Evolutionary conservation across 2,113 vertebrate genomes (phyloP).

Genomic region (Haliaeetus leucogaster): DNA sequence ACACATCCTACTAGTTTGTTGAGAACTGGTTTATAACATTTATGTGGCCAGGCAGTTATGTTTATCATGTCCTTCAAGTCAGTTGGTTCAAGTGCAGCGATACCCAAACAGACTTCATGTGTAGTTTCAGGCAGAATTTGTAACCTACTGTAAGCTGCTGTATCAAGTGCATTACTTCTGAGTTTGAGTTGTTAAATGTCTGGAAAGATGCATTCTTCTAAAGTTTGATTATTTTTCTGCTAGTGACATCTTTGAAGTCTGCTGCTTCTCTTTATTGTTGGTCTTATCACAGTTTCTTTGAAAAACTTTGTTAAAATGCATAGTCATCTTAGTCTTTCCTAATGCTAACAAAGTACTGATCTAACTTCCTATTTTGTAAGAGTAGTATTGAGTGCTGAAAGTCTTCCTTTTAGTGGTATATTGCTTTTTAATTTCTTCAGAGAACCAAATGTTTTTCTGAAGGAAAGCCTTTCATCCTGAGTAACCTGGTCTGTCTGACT

Average conservation of each 20-base stretch:
- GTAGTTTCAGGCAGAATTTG: not conserved
- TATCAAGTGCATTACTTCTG: not conserved
- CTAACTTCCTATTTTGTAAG: not conserved
- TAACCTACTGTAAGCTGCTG: not conserved
- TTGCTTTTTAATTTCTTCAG: not conserved
- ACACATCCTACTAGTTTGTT: not conserved
- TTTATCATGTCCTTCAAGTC: not conserved
- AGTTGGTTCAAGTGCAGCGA: not conserved
- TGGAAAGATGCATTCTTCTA: not conserved
- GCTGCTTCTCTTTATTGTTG: not conserved
- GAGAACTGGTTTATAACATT: not conserved
- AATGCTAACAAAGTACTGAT: not conserved
- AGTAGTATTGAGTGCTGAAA: not conserved
- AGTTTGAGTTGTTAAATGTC: not conserved
- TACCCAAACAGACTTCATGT: not conserved
- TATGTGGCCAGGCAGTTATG: not conserved
- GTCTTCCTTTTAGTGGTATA: not conserved
- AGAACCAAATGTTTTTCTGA: not conserved
- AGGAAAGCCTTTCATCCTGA: not conserved
- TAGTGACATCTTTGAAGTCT: not conserved
- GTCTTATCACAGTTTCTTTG: not conserved
- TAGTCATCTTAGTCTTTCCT: not conserved
- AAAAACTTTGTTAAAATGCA: not conserved
- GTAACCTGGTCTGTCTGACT: not conserved
- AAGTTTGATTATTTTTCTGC: not conserved